Evolutionary conservation across 2,888 invertebrate genomes (phyloP).

Genomic region (Pantelozetes paolii): DNA sequence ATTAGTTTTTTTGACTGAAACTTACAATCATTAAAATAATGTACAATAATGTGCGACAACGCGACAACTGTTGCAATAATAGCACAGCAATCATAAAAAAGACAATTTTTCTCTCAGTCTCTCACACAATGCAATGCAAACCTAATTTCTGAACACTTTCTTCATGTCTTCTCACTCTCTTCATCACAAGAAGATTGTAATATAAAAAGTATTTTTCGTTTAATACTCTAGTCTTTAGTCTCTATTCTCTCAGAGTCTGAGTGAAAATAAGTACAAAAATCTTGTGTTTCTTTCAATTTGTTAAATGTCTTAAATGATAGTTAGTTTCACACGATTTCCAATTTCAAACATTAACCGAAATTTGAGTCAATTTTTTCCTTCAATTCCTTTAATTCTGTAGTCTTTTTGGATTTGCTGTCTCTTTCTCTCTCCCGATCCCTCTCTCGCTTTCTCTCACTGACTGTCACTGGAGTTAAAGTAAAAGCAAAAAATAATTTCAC

Average conservation of each 20-base stretch:
- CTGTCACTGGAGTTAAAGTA: too few species aligned
- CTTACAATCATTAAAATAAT: constrained; percentile 26
- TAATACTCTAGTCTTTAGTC: background rate
- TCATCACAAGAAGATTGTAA: background rate
- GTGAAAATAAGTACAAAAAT: background rate
- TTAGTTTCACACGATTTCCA: constrained; percentile 1
- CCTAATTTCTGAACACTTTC: background rate
- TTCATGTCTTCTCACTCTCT: background rate
- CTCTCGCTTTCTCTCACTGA: background rate
- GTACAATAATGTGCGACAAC: too few species aligned
- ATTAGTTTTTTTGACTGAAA: background rate
- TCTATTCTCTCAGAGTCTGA: too few species aligned
- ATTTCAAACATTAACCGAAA: constrained; percentile 10
- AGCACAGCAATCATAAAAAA: background rate
- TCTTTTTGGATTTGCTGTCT: too few species aligned
- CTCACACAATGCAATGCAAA: constrained; percentile 29
- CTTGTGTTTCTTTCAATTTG: constrained; percentile 2
- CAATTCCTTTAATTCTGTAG: too few species aligned
- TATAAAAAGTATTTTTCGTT: background rate
- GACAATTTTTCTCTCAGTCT: background rate
- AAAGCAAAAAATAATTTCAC: background rate
- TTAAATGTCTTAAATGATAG: background rate
- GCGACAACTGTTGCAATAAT: constrained; percentile 34
- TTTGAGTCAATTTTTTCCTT: constrained; percentile 10
- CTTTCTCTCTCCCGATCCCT: background rate